These are phyloP conservation scores for Phrynosoma blainvillii DNA, from an alignment of 2,113 vertebrate species.

Conservation along the genomic window DNA sequence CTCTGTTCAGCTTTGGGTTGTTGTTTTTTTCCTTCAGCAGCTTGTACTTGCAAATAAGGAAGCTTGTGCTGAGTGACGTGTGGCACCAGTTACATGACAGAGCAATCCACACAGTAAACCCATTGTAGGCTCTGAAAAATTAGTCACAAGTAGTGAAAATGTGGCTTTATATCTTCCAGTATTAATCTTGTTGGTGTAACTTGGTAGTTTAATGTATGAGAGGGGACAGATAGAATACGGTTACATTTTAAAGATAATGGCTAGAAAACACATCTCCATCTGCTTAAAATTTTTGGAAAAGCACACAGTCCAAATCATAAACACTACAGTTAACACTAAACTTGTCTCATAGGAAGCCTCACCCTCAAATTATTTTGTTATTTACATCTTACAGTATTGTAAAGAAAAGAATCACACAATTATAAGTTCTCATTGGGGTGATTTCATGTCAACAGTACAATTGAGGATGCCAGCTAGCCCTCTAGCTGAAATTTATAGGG, in stretches of 20 bases:
- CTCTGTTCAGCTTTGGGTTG: conserved; percentile 2
- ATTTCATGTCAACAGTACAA: not conserved
- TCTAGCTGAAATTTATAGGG: no score
- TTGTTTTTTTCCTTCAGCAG: conserved; percentile 16
- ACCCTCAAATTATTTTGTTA: not conserved
- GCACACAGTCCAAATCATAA: no score
- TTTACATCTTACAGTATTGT: no score
- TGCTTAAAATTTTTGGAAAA: no score
- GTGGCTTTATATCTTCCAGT: conserved; percentile 2
- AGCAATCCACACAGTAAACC: conserved; percentile 41
- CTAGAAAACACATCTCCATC: no score
- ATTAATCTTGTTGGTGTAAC: not conserved
- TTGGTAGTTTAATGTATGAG: no score
- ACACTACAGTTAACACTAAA: not conserved
- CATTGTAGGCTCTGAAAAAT: conserved; percentile 45
- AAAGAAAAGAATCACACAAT: no score
- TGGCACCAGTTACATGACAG: conserved; percentile 46
- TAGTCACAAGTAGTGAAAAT: conserved; percentile 4
- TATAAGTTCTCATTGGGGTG: not conserved
- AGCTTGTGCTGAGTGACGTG: conserved; percentile 12
- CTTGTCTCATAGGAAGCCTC: not conserved
- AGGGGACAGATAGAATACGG: no score
- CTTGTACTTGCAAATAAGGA: conserved; percentile 26
- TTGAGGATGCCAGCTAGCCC: no score
- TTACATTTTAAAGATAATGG: no score